Conservation (phyloP, 2,888 invertebrate genomes). For the Stegophylla sp. region DNA sequence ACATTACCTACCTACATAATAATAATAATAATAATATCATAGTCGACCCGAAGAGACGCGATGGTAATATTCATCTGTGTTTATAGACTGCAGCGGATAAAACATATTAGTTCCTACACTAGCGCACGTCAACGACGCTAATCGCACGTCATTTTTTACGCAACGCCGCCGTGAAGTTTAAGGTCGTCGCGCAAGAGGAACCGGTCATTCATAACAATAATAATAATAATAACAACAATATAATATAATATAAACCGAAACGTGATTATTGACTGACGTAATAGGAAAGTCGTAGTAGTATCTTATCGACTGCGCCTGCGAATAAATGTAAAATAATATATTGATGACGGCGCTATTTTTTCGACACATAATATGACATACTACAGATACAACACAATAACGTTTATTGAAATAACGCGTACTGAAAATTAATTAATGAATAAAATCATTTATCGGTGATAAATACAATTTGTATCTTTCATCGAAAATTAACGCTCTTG, state of each 20-base stretch:
- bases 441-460: no score
- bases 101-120: conserved; percentile 1
- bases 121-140: not conserved
- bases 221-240: conserved; percentile 4
- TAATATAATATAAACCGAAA: conserved; percentile 2
- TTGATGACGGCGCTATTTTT: not conserved
- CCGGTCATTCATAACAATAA: conserved; percentile 41
- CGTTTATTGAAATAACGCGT: not conserved
- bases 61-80: not conserved
- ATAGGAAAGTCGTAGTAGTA: not conserved
- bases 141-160: conserved; percentile 19
- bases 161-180: conserved; percentile 29
- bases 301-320: not conserved
- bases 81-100: not conserved
- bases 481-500: no score
- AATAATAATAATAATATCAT: no score
- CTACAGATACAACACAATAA: not conserved
- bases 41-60: not conserved
- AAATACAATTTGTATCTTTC: no score
- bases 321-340: not conserved
- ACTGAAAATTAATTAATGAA: no score
- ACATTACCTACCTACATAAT: not conserved
- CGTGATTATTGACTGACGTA: conserved; percentile 21
- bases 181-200: conserved; percentile 19
- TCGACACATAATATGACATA: not conserved